These are phyloP conservation scores for Columbina picui DNA, from an alignment of 2,113 vertebrate genomes.

Conservation along the genomic window DNA sequence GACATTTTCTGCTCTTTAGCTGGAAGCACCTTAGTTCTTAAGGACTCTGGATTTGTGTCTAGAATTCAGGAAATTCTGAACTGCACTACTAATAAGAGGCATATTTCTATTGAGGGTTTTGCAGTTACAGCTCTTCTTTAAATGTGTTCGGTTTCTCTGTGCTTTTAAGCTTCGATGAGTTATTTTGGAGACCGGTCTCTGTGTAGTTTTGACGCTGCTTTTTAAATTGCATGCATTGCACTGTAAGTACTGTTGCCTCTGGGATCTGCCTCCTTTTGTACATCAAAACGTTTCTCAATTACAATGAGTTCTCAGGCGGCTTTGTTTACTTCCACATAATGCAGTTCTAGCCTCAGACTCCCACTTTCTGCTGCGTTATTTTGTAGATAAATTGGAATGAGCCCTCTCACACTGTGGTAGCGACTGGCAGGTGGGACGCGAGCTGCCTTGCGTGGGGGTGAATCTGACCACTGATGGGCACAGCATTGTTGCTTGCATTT, in stretches of 20 bases:
- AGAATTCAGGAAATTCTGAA: background rate
- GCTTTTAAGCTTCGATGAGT: background rate
- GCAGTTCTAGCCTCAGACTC: background rate
- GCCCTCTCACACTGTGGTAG: background rate
- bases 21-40: background rate
- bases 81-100: background rate
- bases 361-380: background rate
- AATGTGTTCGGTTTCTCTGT: background rate
- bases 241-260: background rate
- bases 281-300: background rate
- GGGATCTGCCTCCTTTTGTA: background rate
- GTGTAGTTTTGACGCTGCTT: background rate
- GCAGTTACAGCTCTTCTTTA: background rate
- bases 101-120: background rate
- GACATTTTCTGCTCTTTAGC: background rate
- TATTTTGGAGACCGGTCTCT: background rate
- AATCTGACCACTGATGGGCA: background rate
- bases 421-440: background rate
- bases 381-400: background rate
- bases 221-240: fast-evolving
- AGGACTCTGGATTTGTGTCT: background rate
- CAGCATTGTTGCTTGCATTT: background rate
- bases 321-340: fast-evolving
- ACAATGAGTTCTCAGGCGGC: background rate
- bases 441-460: background rate